These are phyloP conservation scores for Catonia carolina DNA, from an alignment of 2,888 invertebrate species.

Conservation along the genomic window DNA sequence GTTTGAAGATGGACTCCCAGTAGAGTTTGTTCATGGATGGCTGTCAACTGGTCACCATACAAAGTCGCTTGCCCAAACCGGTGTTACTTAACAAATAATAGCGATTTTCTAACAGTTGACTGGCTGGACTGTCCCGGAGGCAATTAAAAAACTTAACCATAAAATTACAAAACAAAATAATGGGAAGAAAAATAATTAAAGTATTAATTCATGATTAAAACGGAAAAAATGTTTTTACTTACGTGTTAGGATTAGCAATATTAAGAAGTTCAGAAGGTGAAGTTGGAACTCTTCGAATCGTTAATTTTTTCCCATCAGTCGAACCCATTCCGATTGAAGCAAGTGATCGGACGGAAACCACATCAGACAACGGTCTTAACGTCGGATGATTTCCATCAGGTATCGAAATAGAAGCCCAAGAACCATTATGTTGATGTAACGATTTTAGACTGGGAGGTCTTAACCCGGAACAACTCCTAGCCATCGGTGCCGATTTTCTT, in stretches of 20 bases:
- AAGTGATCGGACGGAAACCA: constrained; percentile 67
- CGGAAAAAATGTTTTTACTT: constrained; percentile 4
- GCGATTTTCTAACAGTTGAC: too few species aligned
- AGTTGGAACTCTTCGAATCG: constrained; percentile 74
- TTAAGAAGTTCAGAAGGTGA: constrained; percentile 80
- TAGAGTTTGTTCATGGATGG: too few species aligned
- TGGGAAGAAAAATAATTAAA: too few species aligned
- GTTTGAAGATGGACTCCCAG: too few species aligned
- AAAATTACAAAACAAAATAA: too few species aligned
- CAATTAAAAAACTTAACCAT: too few species aligned
- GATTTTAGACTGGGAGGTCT: constrained; percentile 28
- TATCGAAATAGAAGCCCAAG: constrained; percentile 22
- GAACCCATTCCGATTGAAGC: constrained; percentile 84
- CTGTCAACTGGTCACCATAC: too few species aligned
- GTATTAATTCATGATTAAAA: too few species aligned
- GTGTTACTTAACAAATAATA: too few species aligned
- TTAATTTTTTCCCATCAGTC: constrained; percentile 79
- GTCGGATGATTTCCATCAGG: constrained; percentile 8
- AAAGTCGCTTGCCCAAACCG: too few species aligned
- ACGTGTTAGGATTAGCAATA: constrained; percentile 72
- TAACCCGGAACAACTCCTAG: background rate
- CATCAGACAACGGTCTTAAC: constrained; percentile 49
- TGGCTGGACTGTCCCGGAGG: too few species aligned
- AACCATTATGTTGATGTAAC: constrained; percentile 20
- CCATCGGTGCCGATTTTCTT: constrained; percentile 11